A percentile compares a stretch with the other conserved stretches of the same genome.
phyloP scores from a whole-genome alignment of 2,113 vertebrate genomes.

The Antechinus flavipes region DNA sequence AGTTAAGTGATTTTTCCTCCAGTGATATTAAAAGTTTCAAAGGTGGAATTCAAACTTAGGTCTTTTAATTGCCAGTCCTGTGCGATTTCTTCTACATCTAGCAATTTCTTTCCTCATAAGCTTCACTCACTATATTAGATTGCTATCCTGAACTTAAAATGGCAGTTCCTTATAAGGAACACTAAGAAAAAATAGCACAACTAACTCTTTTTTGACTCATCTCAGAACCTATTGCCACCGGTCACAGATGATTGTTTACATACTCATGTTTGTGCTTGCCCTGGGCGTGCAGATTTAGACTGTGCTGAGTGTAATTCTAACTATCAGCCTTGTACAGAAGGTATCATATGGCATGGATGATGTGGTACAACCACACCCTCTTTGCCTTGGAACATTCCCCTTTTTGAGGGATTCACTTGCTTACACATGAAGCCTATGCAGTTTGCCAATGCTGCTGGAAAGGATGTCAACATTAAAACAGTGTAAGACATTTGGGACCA shows the following conservation, averaged over 20 bases:
- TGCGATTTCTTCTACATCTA: not conserved
- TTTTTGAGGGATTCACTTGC: slow-evolving; percentile 22
- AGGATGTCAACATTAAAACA: slow-evolving; percentile 22
- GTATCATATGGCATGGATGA: not conserved
- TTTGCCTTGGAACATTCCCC: not conserved
- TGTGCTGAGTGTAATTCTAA: not conserved
- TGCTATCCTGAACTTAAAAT: not conserved
- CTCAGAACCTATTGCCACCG: not conserved
- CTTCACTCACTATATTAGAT: not conserved
- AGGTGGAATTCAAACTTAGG: not conserved
- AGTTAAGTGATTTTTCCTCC: not conserved
- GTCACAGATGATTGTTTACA: not conserved
- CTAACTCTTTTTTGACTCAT: not conserved
- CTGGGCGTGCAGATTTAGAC: not conserved
- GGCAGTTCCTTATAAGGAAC: too few species aligned
- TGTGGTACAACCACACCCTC: not conserved
- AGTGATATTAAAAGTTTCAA: not conserved
- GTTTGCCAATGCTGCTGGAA: slow-evolving; percentile 39
- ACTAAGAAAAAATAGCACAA: not conserved
- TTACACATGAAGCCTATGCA: slow-evolving; percentile 25
- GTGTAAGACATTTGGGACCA: slow-evolving; percentile 27
- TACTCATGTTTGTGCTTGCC: not conserved
- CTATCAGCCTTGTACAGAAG: not conserved
- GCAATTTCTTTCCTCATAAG: not conserved
- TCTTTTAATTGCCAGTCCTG: not conserved